A percentile compares a stretch with the other conserved stretches of the same genome.
Conservation (phyloP, 2,888 invertebrate genomes). For the Rapana venosa region DNA sequence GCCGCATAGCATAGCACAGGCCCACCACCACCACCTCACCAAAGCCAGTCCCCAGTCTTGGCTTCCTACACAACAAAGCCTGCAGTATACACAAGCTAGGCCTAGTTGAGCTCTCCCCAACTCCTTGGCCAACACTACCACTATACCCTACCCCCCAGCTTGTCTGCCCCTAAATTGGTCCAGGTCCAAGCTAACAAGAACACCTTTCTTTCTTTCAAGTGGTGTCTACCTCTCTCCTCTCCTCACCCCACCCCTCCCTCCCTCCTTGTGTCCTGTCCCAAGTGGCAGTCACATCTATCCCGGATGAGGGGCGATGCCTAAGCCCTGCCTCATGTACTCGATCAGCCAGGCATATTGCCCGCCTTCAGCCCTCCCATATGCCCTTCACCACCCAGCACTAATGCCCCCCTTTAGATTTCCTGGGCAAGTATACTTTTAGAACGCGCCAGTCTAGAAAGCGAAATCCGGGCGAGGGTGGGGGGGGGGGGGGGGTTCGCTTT, state of each 20-base stretch:
- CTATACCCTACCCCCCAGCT: not conserved
- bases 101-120: too few species aligned
- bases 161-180: not conserved
- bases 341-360: too few species aligned
- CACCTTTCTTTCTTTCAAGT: not conserved
- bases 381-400: conserved; percentile 17
- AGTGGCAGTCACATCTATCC: not conserved
- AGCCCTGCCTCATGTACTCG: not conserved
- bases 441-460: too few species aligned
- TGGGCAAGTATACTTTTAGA: too few species aligned
- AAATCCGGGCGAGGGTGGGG: too few species aligned
- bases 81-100: too few species aligned
- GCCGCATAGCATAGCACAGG: too few species aligned
- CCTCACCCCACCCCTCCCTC: not conserved
- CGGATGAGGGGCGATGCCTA: not conserved
- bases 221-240: not conserved
- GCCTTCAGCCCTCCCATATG: too few species aligned
- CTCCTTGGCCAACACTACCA: too few species aligned
- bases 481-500: too few species aligned
- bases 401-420: not conserved
- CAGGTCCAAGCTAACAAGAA: not conserved
- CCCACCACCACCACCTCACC: not conserved
- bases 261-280: not conserved
- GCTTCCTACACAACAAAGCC: not conserved
- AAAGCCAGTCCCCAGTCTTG: not conserved